Conservation (phyloP, 2,113 vertebrate genomes). For the Zosterops japonicus region DNA sequence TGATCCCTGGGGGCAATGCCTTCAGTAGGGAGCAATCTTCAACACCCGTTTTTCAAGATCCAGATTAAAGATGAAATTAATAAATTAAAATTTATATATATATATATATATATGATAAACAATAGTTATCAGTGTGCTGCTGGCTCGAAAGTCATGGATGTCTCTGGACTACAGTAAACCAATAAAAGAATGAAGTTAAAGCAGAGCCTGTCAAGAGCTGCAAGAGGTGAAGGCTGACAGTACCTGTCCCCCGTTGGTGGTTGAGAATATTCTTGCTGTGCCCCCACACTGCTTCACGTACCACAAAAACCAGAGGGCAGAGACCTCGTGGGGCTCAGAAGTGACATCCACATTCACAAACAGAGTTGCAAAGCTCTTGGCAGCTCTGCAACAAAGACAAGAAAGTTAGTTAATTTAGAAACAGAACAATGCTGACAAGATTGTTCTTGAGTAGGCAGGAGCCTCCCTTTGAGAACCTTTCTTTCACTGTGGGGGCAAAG, state of each 20-base stretch:
- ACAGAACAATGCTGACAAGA: not conserved
- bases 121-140: not conserved
- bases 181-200: not conserved
- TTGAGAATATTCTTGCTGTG: conserved; percentile 90
- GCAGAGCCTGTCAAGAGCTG: not conserved
- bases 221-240: not conserved
- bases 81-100: too few species aligned
- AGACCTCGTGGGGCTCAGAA: conserved; percentile 92
- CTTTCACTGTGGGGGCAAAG: not conserved
- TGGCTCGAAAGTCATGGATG: not conserved
- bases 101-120: too few species aligned
- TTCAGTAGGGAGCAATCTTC: not conserved
- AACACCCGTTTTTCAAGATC: not conserved
- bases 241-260: conserved; percentile 94
- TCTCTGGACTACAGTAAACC: not conserved
- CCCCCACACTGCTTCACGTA: conserved; percentile 96
- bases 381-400: conserved; percentile 70
- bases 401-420: not conserved
- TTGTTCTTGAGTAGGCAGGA: not conserved
- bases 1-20: not conserved
- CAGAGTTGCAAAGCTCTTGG: conserved; percentile 82
- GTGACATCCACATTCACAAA: conserved; percentile 95
- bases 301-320: conserved; percentile 98
- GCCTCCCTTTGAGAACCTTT: not conserved
- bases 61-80: not conserved